These are phyloP conservation scores for Tinea trinotella DNA, from an alignment of 2,888 invertebrate species.

Conservation along the genomic window DNA sequence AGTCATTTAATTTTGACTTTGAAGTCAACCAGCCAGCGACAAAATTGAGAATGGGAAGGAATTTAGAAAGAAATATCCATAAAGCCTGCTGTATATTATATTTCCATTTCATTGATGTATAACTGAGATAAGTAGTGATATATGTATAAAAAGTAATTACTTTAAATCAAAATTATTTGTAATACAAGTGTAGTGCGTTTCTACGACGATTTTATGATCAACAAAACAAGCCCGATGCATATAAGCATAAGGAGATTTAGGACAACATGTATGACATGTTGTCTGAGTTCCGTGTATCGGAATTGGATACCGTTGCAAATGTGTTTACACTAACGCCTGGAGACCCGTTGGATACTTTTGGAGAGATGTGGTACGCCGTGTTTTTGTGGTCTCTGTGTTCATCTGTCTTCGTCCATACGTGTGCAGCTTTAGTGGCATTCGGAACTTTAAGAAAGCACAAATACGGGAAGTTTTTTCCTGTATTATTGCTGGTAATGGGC, in stretches of 20 bases:
- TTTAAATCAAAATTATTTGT: not conserved
- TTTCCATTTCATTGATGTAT: not conserved
- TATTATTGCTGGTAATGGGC: constrained; percentile 90
- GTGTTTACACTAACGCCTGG: constrained; percentile 77
- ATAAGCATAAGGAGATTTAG: constrained; percentile 41
- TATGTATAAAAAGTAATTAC: not conserved
- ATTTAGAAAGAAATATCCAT: not conserved
- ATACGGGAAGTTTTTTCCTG: constrained; percentile 94
- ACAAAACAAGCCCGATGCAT: constrained; percentile 59
- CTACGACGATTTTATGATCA: constrained; percentile 24
- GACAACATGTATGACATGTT: constrained; percentile 73
- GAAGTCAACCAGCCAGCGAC: not conserved
- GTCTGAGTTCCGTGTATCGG: constrained; percentile 69
- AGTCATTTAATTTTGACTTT: too few relatives aligned
- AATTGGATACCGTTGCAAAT: constrained; percentile 79
- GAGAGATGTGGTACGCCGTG: constrained; percentile 98
- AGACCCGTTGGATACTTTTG: constrained; percentile 78
- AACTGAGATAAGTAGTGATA: not conserved
- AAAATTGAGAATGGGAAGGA: not conserved
- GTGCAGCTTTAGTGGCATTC: constrained; percentile 92
- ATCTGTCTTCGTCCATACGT: constrained; percentile 92
- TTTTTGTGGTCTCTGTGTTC: constrained; percentile 97
- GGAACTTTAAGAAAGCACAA: constrained; percentile 93
- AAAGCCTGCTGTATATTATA: not conserved
- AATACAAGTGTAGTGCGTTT: not conserved